These are phyloP conservation scores for Lysiphlebus fabarum DNA, from an alignment of 1,140 invertebrate genomes.

Conservation along the genomic window DNA sequence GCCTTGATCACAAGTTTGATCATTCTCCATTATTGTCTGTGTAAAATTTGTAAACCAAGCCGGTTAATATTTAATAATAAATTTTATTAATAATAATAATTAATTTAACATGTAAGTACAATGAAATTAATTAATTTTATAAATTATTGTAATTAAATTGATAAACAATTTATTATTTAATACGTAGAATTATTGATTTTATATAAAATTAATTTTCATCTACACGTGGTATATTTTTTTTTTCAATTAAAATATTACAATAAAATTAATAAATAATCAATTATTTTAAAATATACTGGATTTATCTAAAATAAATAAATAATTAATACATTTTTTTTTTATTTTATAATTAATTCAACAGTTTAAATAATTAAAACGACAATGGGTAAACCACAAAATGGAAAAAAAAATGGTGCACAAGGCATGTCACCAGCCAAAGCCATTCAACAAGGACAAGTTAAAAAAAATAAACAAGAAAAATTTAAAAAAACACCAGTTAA, in stretches of 20 bases:
- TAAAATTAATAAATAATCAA: too few species aligned
- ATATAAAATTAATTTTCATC: not conserved
- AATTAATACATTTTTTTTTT: too few species aligned
- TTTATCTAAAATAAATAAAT: not conserved
- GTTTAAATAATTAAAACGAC: not conserved
- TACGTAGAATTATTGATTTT: not conserved
- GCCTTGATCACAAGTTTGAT: too few species aligned
- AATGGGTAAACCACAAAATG: constrained; percentile 18
- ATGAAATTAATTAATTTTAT: too few species aligned
- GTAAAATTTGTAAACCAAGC: too few species aligned
- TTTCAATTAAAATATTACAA: too few species aligned
- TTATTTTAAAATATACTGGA: too few species aligned
- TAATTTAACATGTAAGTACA: too few species aligned
- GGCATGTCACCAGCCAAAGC: not conserved
- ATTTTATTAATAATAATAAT: not conserved
- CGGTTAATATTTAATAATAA: too few species aligned
- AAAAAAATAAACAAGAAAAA: constrained; percentile 31
- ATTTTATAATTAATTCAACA: too few species aligned
- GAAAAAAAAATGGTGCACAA: not conserved
- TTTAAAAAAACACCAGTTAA: constrained; percentile 30
- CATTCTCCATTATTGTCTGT: too few species aligned
- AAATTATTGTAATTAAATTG: too few species aligned
- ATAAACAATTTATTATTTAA: not conserved
- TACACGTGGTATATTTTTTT: constrained; percentile 1
- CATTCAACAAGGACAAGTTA: constrained; percentile 22